These are phyloP conservation scores for Tangara arthus DNA, from an alignment of 2,797 vertebrate genomes.

Conservation along the genomic window DNA sequence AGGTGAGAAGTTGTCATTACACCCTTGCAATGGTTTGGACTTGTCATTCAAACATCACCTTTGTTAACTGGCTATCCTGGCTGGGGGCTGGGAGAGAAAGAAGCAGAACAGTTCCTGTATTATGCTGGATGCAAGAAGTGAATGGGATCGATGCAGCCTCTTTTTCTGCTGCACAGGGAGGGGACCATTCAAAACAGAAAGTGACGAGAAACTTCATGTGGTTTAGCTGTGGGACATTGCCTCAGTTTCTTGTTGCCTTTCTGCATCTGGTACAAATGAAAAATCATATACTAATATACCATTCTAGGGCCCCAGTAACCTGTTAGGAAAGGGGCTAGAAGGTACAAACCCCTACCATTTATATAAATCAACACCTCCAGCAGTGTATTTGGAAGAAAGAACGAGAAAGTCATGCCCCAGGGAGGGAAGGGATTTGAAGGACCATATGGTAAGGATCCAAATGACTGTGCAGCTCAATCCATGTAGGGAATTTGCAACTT, in stretches of 20 bases:
- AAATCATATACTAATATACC: not conserved
- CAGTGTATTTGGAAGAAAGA: not conserved
- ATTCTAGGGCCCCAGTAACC: not conserved
- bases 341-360: not conserved
- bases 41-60: accelerated
- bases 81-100: not conserved
- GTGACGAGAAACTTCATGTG: not conserved
- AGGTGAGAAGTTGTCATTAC: not conserved
- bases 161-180: not conserved
- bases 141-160: not conserved
- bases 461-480: not conserved
- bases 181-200: not conserved
- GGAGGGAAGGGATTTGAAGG: not conserved
- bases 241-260: not conserved
- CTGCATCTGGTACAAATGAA: not conserved
- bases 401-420: not conserved
- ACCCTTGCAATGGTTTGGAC: not conserved
- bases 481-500: not conserved
- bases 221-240: not conserved
- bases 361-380: not conserved
- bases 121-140: not conserved
- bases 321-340: not conserved
- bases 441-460: not conserved
- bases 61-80: not conserved
- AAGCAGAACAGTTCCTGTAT: not conserved